These are phyloP conservation scores for Parelbella ahira DNA, from an alignment of 2,888 invertebrate species.

Conservation along the genomic window DNA sequence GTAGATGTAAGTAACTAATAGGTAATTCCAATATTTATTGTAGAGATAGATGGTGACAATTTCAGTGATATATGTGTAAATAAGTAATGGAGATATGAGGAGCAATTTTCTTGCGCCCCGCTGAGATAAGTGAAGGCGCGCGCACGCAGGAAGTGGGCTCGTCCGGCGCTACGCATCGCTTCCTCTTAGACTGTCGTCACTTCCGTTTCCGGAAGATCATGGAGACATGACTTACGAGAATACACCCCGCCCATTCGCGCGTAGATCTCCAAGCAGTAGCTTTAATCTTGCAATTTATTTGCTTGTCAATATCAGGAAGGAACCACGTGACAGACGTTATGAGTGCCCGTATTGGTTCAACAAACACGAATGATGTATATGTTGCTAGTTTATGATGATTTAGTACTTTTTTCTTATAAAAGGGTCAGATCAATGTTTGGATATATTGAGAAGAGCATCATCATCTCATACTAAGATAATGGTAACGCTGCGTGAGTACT, in stretches of 20 bases:
- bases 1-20: no score
- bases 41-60: no score
- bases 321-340: slow-evolving; percentile 58
- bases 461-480: no score
- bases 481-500: no score
- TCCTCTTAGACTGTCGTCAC: slow-evolving; percentile 71
- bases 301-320: slow-evolving; percentile 76
- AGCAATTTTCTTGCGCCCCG: slow-evolving; percentile 57
- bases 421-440: no score
- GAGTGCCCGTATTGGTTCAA: slow-evolving; percentile 18
- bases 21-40: no score
- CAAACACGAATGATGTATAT: slow-evolving; percentile 14
- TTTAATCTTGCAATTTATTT: slow-evolving; percentile 75
- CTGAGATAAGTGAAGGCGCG: slow-evolving; percentile 75
- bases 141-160: slow-evolving; percentile 65
- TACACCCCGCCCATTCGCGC: slow-evolving; percentile 47
- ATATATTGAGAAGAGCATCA: no score
- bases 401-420: not conserved
- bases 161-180: slow-evolving; percentile 70
- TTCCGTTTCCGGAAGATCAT: slow-evolving; percentile 69
- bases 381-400: slow-evolving; percentile 8
- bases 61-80: slow-evolving; percentile 21
- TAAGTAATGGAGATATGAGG: slow-evolving; percentile 20
- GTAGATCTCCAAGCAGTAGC: slow-evolving; percentile 61
- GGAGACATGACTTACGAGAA: slow-evolving; percentile 48